These are phyloP conservation scores for Gnatocerus cornutus DNA, from an alignment of 2,888 invertebrate genomes.

Conservation along the genomic window DNA sequence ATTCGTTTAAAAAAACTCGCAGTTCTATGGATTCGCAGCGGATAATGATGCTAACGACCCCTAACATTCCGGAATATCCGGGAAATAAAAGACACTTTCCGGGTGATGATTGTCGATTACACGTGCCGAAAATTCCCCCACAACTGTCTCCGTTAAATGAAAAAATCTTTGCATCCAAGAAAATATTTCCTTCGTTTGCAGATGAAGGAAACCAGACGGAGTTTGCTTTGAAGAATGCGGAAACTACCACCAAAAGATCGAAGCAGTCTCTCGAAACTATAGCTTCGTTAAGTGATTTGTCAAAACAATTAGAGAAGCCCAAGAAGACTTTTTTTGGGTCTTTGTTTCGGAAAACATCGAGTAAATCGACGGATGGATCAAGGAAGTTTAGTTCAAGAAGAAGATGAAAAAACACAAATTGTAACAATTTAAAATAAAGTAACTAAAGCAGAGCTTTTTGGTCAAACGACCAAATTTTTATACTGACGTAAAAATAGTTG, in stretches of 20 bases:
- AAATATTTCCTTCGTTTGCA: slow-evolving; percentile 22
- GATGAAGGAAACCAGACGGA: slow-evolving; percentile 30
- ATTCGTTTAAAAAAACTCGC: neutral
- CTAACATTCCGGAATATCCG: neutral
- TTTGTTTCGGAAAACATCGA: slow-evolving; percentile 12
- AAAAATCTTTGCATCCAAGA: slow-evolving; percentile 13
- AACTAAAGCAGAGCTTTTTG: too few relatives aligned
- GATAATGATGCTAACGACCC: neutral
- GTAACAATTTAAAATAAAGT: neutral
- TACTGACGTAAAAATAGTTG: too few relatives aligned
- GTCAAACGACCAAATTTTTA: too few relatives aligned
- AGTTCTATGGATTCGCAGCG: neutral
- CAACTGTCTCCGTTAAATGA: neutral
- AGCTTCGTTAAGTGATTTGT: slow-evolving; percentile 13
- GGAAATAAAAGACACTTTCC: neutral
- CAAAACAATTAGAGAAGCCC: neutral
- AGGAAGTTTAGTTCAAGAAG: neutral
- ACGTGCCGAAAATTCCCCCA: neutral
- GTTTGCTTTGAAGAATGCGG: neutral
- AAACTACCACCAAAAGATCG: neutral
- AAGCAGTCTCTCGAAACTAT: slow-evolving; percentile 18
- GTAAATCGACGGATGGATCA: neutral
- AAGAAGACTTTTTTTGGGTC: slow-evolving; percentile 27
- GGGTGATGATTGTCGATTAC: slow-evolving; percentile 12
- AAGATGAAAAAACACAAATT: neutral